phyloP scores from a whole-genome alignment of 2,113 vertebrate genomes.

The Cyphomyrus discorhynchus region DNA sequence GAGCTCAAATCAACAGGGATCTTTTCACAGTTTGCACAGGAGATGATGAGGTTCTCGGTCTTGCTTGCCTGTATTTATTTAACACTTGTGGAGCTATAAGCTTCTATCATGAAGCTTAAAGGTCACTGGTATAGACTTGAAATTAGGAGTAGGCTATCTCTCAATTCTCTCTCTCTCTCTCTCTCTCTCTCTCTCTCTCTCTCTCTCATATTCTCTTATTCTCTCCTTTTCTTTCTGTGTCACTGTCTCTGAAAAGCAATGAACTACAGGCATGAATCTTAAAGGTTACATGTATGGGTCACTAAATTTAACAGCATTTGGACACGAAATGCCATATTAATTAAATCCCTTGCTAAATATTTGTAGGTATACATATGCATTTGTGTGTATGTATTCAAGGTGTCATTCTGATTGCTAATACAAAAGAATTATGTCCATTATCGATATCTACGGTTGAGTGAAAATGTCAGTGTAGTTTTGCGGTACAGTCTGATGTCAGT shows the following conservation, averaged over 20 bases:
- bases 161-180: neutral
- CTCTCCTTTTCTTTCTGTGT: neutral
- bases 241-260: neutral
- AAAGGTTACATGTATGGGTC: neutral
- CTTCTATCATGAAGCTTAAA: neutral
- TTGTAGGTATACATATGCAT: neutral
- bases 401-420: neutral
- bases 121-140: neutral
- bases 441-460: neutral
- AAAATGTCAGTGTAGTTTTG: neutral
- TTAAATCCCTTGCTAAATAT: neutral
- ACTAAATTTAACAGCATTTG: neutral
- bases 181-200: neutral
- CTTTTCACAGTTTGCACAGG: slow-evolving; percentile 5
- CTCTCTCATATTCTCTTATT: neutral
- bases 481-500: neutral
- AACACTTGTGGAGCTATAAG: neutral
- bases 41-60: neutral
- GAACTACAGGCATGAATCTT: neutral
- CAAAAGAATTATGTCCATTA: neutral
- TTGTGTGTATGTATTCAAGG: neutral
- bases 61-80: slow-evolving; percentile 9
- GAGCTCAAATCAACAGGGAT: slow-evolving; percentile 4
- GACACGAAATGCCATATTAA: neutral
- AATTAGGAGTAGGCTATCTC: neutral